Evolutionary conservation across 2,113 vertebrate species (phyloP).

Genomic region (Vicugna pacos): DNA sequence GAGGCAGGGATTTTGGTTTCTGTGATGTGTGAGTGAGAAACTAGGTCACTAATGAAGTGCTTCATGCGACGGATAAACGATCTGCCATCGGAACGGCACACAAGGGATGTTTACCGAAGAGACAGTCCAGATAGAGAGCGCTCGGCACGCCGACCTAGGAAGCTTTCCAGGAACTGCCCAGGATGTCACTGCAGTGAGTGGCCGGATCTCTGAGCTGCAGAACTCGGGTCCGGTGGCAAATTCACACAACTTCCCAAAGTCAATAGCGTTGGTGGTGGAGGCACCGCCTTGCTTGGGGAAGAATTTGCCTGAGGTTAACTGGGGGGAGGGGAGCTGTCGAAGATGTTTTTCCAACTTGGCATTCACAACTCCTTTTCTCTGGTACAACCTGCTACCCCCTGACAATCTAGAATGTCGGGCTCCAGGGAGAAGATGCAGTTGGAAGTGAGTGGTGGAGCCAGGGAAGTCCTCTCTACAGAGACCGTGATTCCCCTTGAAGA

Average conservation of each 20-base stretch:
- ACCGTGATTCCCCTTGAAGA: accelerated
- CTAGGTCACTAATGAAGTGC: slow-evolving; percentile 57
- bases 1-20: slow-evolving; percentile 13
- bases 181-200: not conserved
- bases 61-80: not conserved
- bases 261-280: accelerated
- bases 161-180: not conserved
- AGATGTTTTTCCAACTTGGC: not conserved
- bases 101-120: not conserved
- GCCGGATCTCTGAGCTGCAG: not conserved
- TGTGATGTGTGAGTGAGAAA: slow-evolving; percentile 25
- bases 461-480: not conserved
- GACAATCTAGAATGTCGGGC: not conserved
- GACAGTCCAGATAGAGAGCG: not conserved
- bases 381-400: not conserved
- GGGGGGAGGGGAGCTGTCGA: no score
- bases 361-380: not conserved
- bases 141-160: not conserved
- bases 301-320: not conserved
- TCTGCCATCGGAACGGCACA: not conserved
- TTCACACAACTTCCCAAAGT: not conserved
- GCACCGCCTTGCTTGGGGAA: not conserved
- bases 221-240: not conserved
- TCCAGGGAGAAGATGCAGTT: not conserved
- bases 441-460: accelerated